A percentile compares a stretch with the other conserved stretches of the same genome.
Evolutionary conservation across 1,140 invertebrate species (phyloP).

Genomic region (Tetraneura akinire): DNA sequence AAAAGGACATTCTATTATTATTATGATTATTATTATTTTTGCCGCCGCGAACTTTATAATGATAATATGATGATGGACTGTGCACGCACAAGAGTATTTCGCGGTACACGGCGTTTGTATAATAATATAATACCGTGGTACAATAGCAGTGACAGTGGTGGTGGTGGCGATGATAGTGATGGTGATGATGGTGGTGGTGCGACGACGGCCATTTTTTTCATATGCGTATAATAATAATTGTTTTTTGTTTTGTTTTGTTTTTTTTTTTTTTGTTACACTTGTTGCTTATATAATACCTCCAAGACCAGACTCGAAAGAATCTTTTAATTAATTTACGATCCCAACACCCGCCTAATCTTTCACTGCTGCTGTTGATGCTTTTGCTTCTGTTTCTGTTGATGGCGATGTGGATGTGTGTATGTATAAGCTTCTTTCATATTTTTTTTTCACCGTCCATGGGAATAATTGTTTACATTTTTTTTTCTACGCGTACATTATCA

Average conservation of each 20-base stretch:
- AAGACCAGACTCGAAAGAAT: slow-evolving; percentile 48
- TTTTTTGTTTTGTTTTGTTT: background rate
- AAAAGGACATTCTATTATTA: slow-evolving; percentile 14
- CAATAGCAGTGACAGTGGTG: background rate
- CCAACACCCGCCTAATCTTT: slow-evolving; percentile 35
- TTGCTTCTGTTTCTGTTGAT: background rate
- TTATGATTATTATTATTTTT: background rate
- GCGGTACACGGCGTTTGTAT: background rate
- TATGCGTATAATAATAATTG: background rate
- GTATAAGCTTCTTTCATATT: background rate
- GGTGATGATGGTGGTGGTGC: background rate
- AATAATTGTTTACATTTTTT: slow-evolving; percentile 3
- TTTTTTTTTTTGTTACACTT: slow-evolving; percentile 46
- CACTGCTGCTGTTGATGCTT: background rate
- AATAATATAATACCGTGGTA: background rate
- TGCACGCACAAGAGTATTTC: too few species aligned
- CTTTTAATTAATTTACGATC: slow-evolving; percentile 48
- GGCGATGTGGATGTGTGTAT: background rate
- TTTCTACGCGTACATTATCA: background rate
- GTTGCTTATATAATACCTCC: background rate
- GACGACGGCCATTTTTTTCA: slow-evolving; percentile 14
- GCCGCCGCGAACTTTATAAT: background rate
- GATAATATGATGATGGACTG: too few species aligned
- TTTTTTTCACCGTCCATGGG: slow-evolving; percentile 11
- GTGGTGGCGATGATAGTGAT: background rate